Evolutionary conservation across 2,888 invertebrate genomes (phyloP).

Genomic region (Crocallis elinguaria): DNA sequence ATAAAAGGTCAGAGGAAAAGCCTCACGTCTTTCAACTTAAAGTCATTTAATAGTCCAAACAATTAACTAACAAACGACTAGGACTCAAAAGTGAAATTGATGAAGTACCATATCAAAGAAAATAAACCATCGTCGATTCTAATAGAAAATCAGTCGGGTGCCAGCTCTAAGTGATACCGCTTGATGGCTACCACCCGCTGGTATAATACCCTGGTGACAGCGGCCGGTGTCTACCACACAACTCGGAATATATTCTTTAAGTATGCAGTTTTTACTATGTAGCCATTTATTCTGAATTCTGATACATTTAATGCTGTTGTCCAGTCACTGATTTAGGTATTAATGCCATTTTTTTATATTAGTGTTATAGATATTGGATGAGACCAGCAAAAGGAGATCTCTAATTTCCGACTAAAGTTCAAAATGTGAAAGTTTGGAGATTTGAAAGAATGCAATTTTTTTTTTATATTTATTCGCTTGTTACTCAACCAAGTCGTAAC

Average conservation of each 20-base stretch:
- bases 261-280: conserved; percentile 32
- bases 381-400: too few species aligned
- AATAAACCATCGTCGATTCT: conserved; percentile 37
- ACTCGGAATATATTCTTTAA: conserved; percentile 9
- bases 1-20: background rate
- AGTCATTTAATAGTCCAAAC: conserved; percentile 22
- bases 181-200: conserved; percentile 55
- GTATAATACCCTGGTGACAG: conserved; percentile 54
- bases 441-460: too few species aligned
- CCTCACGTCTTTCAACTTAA: conserved; percentile 2
- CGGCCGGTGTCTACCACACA: conserved; percentile 37
- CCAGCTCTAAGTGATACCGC: conserved; percentile 47
- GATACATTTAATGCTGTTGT: too few species aligned
- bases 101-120: conserved; percentile 33
- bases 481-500: too few species aligned
- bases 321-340: too few species aligned
- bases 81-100: conserved; percentile 25
- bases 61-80: conserved; percentile 12
- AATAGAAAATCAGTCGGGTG: conserved; percentile 48
- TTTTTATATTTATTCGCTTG: too few species aligned
- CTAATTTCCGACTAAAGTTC: too few species aligned
- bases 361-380: too few species aligned
- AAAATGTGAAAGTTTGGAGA: too few species aligned
- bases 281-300: too few species aligned
- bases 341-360: too few species aligned